A percentile compares a stretch with the other conserved stretches of the same genome.
These are phyloP conservation scores for Andrena trimmerana DNA, from an alignment of 2,888 invertebrate species.

Conservation along the genomic window DNA sequence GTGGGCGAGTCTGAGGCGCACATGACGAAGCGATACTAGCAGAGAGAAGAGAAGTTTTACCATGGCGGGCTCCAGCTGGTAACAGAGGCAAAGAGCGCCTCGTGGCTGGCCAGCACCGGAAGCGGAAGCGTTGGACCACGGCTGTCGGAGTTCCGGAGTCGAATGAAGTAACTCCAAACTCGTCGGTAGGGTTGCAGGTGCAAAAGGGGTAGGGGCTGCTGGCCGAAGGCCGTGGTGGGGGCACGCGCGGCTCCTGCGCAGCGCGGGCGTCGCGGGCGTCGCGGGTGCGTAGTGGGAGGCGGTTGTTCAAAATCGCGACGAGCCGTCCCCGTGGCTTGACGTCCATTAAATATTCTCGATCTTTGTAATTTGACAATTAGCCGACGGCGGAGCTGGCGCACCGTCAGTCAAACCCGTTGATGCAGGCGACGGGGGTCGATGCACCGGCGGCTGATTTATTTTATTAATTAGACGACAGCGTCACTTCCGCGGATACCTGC, in stretches of 20 bases:
- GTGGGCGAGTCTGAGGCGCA: background rate
- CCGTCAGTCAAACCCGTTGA: constrained; percentile 67
- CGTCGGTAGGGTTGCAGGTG: constrained; percentile 71
- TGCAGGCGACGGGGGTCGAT: constrained; percentile 61
- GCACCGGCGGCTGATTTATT: constrained; percentile 70
- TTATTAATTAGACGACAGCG: constrained; percentile 71
- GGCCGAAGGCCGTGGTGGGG: constrained; percentile 56
- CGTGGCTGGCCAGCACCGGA: constrained; percentile 62
- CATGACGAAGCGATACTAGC: background rate
- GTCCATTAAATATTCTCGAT: constrained; percentile 79
- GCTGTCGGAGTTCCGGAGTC: constrained; percentile 74
- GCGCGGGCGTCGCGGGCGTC: constrained; percentile 3
- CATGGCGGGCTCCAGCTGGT: constrained; percentile 43
- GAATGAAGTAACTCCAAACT: constrained; percentile 74
- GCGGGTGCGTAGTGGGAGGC: background rate
- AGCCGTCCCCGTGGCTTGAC: constrained; percentile 55
- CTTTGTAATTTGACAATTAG: constrained; percentile 81
- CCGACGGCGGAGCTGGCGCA: constrained; percentile 63
- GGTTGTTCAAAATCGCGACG: constrained; percentile 45
- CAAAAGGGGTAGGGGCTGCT: constrained; percentile 69
- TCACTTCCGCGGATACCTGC: constrained; percentile 46
- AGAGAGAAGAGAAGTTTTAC: constrained; percentile 32
- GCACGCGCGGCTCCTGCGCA: constrained; percentile 64
- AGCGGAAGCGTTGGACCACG: constrained; percentile 69
- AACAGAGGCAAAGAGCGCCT: constrained; percentile 28